Percentiles rank a stretch among this genome's conserved stretches.
Conservation (phyloP, 2,113 vertebrate species). For the Gobiocypris rarus region DNA sequence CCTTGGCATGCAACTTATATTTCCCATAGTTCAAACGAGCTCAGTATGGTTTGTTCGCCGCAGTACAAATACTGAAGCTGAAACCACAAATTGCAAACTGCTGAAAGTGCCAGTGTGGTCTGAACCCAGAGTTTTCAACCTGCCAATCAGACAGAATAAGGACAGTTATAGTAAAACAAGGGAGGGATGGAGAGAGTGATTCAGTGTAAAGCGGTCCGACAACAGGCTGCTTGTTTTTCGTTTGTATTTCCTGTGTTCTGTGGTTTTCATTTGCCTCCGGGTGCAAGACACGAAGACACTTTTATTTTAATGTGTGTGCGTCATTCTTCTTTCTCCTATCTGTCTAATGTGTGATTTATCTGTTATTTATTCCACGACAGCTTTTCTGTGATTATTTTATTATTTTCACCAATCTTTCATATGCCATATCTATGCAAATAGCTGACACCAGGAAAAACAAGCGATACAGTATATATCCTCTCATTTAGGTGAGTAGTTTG, state of each 20-base stretch:
- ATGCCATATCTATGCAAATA: not conserved
- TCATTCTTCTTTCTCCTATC: too few species aligned
- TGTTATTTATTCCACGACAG: not conserved
- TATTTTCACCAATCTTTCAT: not conserved
- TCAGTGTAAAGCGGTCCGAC: constrained; percentile 9
- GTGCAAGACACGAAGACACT: not conserved
- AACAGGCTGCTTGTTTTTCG: constrained; percentile 50
- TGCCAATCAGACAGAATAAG: constrained; percentile 16
- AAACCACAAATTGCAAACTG: not conserved
- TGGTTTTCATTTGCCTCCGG: constrained; percentile 47
- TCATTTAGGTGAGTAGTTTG: too few species aligned
- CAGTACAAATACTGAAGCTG: not conserved
- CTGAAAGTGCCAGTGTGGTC: not conserved
- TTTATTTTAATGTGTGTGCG: not conserved
- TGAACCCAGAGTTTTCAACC: constrained; percentile 18
- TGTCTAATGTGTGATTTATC: not conserved
- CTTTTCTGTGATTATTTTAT: not conserved
- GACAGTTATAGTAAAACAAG: constrained; percentile 7
- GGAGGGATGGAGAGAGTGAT: constrained; percentile 10
- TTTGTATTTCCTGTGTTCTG: constrained; percentile 55
- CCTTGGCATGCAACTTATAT: constrained; percentile 4
- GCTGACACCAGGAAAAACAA: not conserved
- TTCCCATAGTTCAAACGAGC: constrained; percentile 49
- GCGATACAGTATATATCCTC: not conserved
- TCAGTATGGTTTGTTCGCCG: not conserved